Percentiles rank a stretch among this genome's conserved stretches.
Evolutionary conservation across 2,888 invertebrate genomes (phyloP).

Genomic region (Allacma fusca): DNA sequence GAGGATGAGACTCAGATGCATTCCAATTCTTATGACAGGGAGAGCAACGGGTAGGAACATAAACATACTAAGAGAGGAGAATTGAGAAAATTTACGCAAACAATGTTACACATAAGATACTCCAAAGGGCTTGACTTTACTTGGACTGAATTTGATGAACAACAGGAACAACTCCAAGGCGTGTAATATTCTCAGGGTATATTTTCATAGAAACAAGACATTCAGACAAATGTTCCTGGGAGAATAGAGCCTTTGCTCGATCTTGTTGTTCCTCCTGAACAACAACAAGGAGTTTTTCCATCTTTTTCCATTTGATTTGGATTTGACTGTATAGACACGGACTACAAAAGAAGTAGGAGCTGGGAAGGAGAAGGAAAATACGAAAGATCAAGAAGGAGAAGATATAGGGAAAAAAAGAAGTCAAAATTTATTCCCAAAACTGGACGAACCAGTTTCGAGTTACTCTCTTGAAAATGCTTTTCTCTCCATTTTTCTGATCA

Average conservation of each 20-base stretch:
- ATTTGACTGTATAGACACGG: constrained; percentile 31
- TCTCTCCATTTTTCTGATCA: constrained; percentile 59
- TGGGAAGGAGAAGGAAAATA: constrained; percentile 24
- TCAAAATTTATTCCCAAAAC: constrained; percentile 62
- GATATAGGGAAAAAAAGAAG: constrained; percentile 48
- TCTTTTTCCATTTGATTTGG: constrained; percentile 25
- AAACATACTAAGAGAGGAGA: neutral
- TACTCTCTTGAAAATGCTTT: constrained; percentile 50
- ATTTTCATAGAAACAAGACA: constrained; percentile 4
- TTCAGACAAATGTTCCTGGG: neutral
- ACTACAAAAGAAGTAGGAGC: constrained; percentile 23
- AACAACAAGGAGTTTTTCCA: constrained; percentile 19
- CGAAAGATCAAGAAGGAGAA: constrained; percentile 35
- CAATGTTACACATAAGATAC: neutral
- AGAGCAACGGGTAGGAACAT: neutral
- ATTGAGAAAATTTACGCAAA: neutral
- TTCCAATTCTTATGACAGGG: constrained; percentile 21
- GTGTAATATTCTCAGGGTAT: neutral
- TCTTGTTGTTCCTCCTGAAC: neutral
- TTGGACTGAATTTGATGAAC: constrained; percentile 1
- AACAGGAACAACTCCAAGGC: neutral
- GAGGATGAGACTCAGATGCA: constrained; percentile 14
- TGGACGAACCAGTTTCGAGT: constrained; percentile 61
- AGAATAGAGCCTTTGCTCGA: neutral
- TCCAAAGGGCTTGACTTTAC: neutral